A percentile compares a stretch with the other conserved stretches of the same genome.
Conservation (phyloP, 2,113 vertebrate species). For the Elachura formosa region DNA sequence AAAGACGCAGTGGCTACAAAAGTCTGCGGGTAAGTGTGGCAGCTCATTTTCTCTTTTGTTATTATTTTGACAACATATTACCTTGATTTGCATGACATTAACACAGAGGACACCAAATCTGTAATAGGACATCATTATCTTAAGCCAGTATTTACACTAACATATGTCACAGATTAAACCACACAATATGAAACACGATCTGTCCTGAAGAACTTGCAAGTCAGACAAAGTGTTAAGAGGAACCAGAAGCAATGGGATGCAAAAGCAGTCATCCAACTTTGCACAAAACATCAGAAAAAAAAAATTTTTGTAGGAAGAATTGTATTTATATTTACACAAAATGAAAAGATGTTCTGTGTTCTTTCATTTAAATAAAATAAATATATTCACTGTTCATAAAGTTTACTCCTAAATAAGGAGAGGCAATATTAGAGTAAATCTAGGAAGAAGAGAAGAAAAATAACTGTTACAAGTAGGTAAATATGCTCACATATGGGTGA, state of each 20-base stretch:
- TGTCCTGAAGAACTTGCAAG: not conserved
- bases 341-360: not conserved
- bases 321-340: not conserved
- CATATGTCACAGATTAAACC: not conserved
- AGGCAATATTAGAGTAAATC: not conserved
- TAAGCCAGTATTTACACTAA: not conserved
- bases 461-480: not conserved
- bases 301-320: not conserved
- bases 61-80: not conserved
- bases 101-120: not conserved
- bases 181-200: not conserved
- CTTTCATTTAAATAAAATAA: not conserved
- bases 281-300: not conserved
- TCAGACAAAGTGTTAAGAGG: not conserved
- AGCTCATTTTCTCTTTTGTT: not conserved
- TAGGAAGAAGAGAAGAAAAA: not conserved
- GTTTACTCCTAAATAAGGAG: not conserved
- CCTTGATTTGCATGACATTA: not conserved
- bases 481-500: not conserved
- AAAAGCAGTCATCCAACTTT: not conserved
- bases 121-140: not conserved
- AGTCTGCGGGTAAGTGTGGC: slow-evolving; percentile 76
- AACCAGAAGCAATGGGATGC: not conserved
- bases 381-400: not conserved
- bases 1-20: slow-evolving; percentile 84